Base-by-base conservation (phyloP, 2,113 vertebrate genomes). In the Plecotus auritus region DNA sequence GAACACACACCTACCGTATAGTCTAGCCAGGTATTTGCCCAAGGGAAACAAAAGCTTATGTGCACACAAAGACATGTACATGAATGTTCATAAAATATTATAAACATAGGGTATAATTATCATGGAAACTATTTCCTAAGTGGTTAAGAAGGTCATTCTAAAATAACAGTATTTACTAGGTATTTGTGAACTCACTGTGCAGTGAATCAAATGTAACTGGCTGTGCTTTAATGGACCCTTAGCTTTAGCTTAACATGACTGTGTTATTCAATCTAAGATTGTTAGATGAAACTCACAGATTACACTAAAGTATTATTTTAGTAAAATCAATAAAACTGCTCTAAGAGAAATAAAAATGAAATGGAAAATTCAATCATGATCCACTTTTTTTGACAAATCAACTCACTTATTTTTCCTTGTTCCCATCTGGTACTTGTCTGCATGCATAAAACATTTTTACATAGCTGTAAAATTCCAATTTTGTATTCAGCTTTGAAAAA, bases 391-490 rank as follows among this genome's bases (percentile, higher is more conserved):
- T 93, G 91, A 93, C 93, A 97, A 97, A 96, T 94, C 91, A 89
- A 93, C 76, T 93, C 95, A 88, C 90, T 96, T 95, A 94, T 91
- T 95, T 97, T 93, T 73, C 89, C 95, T 93, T 83, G 82, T 84
- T 96, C 78, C 95, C 95, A 96, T 97, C 96, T 97, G 97, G 95
- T 74, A 91, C 86, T 94, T 95, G 86, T 96, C 95, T 96, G 83
- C 91, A 96, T 91, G 94, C 89, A 96, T 96, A 96, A 96, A 96
- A 96, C 83, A 96, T 96, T 96, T 92, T 80, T 87, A 85, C 89
- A n/a, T 64, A 89, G 93, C 93, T 95, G 92, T 95, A 95, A 96
- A 97, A 96, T 88, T 93, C 86, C 77, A 89, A 91, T 95, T 96
- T 95, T 94, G 84, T 51, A 96, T 87, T 94, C 80, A 37, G 90